A percentile compares a stretch with the other conserved stretches of the same genome.
Conservation (phyloP, 2,888 invertebrate genomes). For the Scaptomyza polygonia region DNA sequence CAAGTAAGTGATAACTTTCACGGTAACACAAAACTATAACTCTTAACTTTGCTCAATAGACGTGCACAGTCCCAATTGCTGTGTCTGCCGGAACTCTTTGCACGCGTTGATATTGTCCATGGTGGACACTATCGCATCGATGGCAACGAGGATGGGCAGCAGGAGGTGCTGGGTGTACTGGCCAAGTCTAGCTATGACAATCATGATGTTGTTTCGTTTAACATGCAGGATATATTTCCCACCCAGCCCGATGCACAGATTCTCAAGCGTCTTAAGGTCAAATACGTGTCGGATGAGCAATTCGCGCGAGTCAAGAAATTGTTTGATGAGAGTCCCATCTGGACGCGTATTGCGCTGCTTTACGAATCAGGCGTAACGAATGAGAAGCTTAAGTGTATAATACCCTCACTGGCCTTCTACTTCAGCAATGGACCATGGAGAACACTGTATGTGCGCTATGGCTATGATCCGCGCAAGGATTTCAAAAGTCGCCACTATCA, state of each 20-base stretch:
- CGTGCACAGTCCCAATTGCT: conserved; percentile 86
- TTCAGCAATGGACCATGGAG: conserved; percentile 97
- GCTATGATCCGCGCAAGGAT: conserved; percentile 95
- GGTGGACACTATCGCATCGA: conserved; percentile 80
- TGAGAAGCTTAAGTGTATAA: conserved; percentile 89
- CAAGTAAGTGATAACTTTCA: conserved; percentile 50
- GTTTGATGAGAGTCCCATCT: conserved; percentile 94
- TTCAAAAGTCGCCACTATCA: conserved; percentile 93
- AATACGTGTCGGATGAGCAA: conserved; percentile 84
- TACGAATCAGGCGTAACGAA: conserved; percentile 87
- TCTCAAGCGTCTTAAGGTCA: conserved; percentile 86
- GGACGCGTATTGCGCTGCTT: conserved; percentile 92
- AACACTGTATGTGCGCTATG: conserved; percentile 93
- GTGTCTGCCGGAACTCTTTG: conserved; percentile 91
- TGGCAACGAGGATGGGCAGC: conserved; percentile 83
- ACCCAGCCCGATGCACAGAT: conserved; percentile 86
- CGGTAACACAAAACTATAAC: not conserved
- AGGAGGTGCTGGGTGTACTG: conserved; percentile 85
- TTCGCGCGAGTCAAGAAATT: conserved; percentile 86
- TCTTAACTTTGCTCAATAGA: conserved; percentile 27
- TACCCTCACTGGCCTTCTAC: conserved; percentile 94
- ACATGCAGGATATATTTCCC: conserved; percentile 87
- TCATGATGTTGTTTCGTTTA: conserved; percentile 88
- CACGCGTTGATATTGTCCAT: conserved; percentile 89
- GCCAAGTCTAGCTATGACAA: conserved; percentile 86